Conservation (phyloP, 2,888 invertebrate genomes). For the Lysandra bellargus region DNA sequence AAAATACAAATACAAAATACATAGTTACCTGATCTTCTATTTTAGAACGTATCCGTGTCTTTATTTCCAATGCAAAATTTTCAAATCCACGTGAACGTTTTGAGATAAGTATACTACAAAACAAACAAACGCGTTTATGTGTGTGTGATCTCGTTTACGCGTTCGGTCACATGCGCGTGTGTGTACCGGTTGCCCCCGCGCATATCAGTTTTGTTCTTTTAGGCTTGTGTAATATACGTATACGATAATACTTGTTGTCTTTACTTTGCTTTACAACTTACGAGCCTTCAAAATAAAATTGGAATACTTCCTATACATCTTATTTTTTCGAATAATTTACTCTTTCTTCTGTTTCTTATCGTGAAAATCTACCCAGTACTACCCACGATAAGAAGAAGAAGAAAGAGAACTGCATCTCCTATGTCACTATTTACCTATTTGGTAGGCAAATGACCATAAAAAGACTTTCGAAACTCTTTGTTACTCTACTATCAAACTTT, state of each 20-base stretch:
- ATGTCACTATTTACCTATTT: no score
- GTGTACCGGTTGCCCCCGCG: slow-evolving; percentile 73
- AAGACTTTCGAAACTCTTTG: no score
- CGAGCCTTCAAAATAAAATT: not conserved
- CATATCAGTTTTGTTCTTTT: slow-evolving; percentile 68
- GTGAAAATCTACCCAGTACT: no score
- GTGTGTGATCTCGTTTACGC: slow-evolving; percentile 66
- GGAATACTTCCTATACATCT: not conserved
- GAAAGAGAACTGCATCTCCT: no score
- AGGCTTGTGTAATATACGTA: slow-evolving; percentile 59
- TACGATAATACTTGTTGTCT: slow-evolving; percentile 53
- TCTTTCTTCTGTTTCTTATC: no score
- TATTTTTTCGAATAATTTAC: no score
- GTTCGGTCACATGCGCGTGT: slow-evolving; percentile 64
- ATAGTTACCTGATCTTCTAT: no score
- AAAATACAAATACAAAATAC: no score
- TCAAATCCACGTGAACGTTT: not conserved
- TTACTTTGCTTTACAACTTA: slow-evolving; percentile 43
- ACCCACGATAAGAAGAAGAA: no score
- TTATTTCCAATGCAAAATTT: not conserved
- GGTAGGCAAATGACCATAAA: no score
- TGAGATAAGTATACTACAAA: not conserved
- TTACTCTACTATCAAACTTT: no score
- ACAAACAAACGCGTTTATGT: slow-evolving; percentile 42
- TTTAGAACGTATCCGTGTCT: no score